Base-by-base conservation (phyloP, 2,113 vertebrate genomes). In the Ceyx melanurus region DNA sequence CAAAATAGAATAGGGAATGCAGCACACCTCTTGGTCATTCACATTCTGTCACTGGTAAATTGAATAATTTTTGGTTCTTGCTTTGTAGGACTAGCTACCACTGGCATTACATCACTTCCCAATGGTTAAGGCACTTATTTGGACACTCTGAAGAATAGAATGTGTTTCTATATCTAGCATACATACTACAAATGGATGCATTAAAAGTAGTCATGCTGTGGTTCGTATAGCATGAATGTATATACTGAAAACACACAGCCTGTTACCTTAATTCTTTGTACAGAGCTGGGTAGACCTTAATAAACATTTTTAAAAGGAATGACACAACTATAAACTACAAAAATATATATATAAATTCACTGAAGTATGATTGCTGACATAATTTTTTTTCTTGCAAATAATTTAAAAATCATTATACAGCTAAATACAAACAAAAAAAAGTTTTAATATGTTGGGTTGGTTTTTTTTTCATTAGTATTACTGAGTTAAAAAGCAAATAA, bases 11-110 rank as follows among this genome's bases (percentile, higher is more conserved):
- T 40, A 66, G 35, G 96, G 86, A 92, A 95, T 57, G 86, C 62
- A 94, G 89, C 92, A 95, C 92, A 80, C 91, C 92, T 97, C 77
- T 94, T 96, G 92, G 82, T 95, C 95, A 96, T 91, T 80, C 86
- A 87, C 84, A 75, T 87, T 94, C 82, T 82, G 60, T 77, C 89
- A 91, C 53, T 75, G 81, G 89, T 94, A 95, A 97, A 83, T 92
- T 60, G 91, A 97, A 92, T 91, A 89, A 86, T 78, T 96, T 94
- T 95, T 87, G 67, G 75, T 95, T 96, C 93, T 95, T 86, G 68
- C 57, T 92, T 88, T 88, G 78, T 93, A 89, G 66, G 93, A 92
- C 79, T 80, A 92, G 71, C 50, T 94, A 78, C 86, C 93, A 77
- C 29, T 79, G 76, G 85, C 46, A 96, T 95, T 92, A 95, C 82